Evolutionary conservation across 2,888 invertebrate species (phyloP).

Genomic region (Prosapia bicincta): DNA sequence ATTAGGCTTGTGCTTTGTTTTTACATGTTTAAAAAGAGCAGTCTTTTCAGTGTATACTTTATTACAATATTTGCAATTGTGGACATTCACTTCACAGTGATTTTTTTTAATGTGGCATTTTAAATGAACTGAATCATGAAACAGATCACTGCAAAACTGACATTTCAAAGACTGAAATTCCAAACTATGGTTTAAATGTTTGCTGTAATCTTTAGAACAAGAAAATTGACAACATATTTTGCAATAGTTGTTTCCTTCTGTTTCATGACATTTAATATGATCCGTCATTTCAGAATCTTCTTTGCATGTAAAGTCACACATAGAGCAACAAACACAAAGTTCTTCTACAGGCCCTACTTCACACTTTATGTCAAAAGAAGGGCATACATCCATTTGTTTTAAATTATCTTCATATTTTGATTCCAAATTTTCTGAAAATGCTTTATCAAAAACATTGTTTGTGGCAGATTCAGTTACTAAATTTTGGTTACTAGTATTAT

Average conservation of each 20-base stretch:
- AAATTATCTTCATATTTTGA: neutral
- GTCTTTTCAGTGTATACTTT: neutral
- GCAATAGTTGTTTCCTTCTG: neutral
- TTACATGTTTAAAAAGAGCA: neutral
- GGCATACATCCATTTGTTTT: neutral
- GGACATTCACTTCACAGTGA: neutral
- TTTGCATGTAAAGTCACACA: neutral
- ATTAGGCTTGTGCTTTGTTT: neutral
- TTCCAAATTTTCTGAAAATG: neutral
- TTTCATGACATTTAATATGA: neutral
- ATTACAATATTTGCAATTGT: neutral
- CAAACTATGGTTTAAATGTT: neutral
- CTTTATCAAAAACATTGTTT: neutral
- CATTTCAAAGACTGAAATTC: neutral
- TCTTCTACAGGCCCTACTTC: neutral
- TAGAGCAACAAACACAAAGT: neutral
- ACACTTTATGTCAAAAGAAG: neutral
- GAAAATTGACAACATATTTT: neutral
- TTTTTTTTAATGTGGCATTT: neutral
- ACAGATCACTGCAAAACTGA: neutral
- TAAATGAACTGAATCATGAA: neutral
- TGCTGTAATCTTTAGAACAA: neutral
- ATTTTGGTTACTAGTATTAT: neutral
- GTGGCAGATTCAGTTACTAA: neutral
- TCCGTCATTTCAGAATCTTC: neutral